These are phyloP conservation scores for Siderastrea radians DNA, from an alignment of 92 coral and sea anemone species.

Conservation along the genomic window DNA sequence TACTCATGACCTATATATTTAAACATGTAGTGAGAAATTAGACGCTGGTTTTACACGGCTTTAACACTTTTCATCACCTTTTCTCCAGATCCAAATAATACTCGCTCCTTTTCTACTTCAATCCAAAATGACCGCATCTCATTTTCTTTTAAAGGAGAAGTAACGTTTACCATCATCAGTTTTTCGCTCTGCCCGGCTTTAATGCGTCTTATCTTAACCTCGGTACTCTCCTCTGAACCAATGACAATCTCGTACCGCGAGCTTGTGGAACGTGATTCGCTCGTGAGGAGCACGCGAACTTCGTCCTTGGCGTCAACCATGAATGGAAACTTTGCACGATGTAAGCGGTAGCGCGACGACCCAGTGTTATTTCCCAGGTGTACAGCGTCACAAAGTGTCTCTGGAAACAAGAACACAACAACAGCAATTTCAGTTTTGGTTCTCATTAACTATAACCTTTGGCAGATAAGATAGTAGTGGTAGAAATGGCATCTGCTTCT, in stretches of 20 bases:
- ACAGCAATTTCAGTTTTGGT: no score
- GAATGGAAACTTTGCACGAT: constrained; percentile 44
- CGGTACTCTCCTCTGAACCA: constrained; percentile 20
- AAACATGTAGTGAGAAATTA: no score
- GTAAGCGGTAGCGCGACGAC: constrained; percentile 60
- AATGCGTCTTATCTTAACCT: constrained; percentile 8
- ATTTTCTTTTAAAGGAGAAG: constrained; percentile 30
- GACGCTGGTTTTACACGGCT: no score
- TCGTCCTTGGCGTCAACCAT: constrained; percentile 38
- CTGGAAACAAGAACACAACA: constrained; percentile 15
- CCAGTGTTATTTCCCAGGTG: constrained; percentile 4
- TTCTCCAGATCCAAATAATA: constrained; percentile 79
- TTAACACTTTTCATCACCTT: constrained; percentile 5
- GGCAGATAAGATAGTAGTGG: no score
- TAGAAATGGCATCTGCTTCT: no score
- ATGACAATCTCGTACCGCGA: constrained; percentile 63
- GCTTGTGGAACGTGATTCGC: constrained; percentile 39
- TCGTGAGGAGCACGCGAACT: constrained; percentile 45
- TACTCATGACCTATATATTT: no score
- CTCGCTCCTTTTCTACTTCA: constrained; percentile 51
- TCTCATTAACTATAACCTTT: no score
- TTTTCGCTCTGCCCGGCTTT: constrained; percentile 9
- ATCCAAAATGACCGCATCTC: constrained; percentile 66
- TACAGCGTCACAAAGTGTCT: constrained; percentile 61
- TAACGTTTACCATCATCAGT: background rate